Base-by-base conservation (phyloP, 2,888 invertebrate species). In the Drosophila sordidula region DNA sequence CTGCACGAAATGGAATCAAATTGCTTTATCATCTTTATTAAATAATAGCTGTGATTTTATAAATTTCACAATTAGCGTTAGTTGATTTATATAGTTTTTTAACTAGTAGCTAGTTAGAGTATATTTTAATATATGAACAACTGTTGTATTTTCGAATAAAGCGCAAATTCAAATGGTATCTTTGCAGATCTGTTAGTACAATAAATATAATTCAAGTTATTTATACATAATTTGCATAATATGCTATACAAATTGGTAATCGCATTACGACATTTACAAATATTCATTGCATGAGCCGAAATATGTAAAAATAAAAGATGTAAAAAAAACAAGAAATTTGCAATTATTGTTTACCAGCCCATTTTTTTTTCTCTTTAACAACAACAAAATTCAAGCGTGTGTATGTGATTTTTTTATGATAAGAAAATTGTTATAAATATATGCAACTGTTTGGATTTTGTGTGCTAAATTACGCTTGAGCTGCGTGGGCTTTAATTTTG, bases 351-450 rank as follows among this genome's bases (percentile, higher is more conserved):
- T 78, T 64, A 58, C 50, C 66, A 66, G 39, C 74, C 58, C 67
- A 49, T 73, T 32, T 65, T 68, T 29, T 29, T 9, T 9, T 29
- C 29, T 29, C 9, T 68, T 50, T 36, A 88, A 81, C 80, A 71
- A 85, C 75, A 85, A 82, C 71, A 82, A 82, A 75, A 69, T 41
- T 65, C 67, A 70, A 82, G 86, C 70, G 71, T 68, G 46, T 74
- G 62, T 46, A 22, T 42, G 26, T 66, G 50, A 52, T 56, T 51
- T 46, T 38, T 78, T 51, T 56, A 47, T 47, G 51, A 38, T 58
- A 25, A 44, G 41, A n/a, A 9, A 26, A 46, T 51, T 11, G 34
- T 66, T 78, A 67, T 81, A 64, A 70, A 87, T 74, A 64, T 66
- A 68, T 64, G 61, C 73, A 78, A 77, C 57, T 70, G 42, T 66